Base-by-base conservation (phyloP, 2,113 vertebrate species). In the Malurus elegans region DNA sequence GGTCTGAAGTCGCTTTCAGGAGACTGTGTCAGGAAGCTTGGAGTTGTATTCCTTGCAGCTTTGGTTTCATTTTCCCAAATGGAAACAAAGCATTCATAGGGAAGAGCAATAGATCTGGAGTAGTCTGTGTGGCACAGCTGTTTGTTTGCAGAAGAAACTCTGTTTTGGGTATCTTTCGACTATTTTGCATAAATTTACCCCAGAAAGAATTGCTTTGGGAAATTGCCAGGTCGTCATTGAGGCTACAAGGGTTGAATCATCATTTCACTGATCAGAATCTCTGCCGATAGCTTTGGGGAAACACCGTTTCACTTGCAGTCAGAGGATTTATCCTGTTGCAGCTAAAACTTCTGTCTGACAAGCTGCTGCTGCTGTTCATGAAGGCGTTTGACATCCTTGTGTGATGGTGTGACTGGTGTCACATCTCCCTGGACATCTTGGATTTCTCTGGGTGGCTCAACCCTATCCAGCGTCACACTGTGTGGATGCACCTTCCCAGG, bases 121-220 rank as follows among this genome's bases (percentile, higher is more conserved):
- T 69, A n/a, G 8, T 25, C 53, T 75, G 40, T 2, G 6, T 72
- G 47, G 54, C 31, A 48, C 86, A 76, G 75, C 54, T 93, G 75
- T 69, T 87, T 65, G 42, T 74, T 76, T 92, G 82, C 65, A 44
- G 58, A 82, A 79, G 53, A 34, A 87, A 45, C 54, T 58, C 69
- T 81, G 45, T 61, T 92, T 74, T 90, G 79, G 45, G 31, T 69
- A 11, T 26, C 3, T 83, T 90, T 60, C 78, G 34, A 47, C 38
- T 64, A n/a, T 78, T 62, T 73, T 61, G 75, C 11, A 7, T 88
- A n/a, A 79, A 64, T 90, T 76, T 88, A 64, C 42, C 32, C 18
- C n/a, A 60, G 64, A 76, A 92, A 28, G 64, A 54, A 62, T 66
- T 54, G 66, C n/a, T 92, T 13, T 92, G 92, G 86, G 79, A 85